Evolutionary conservation across 2,113 vertebrate genomes (phyloP).

Genomic region (Sardina pilchardus): DNA sequence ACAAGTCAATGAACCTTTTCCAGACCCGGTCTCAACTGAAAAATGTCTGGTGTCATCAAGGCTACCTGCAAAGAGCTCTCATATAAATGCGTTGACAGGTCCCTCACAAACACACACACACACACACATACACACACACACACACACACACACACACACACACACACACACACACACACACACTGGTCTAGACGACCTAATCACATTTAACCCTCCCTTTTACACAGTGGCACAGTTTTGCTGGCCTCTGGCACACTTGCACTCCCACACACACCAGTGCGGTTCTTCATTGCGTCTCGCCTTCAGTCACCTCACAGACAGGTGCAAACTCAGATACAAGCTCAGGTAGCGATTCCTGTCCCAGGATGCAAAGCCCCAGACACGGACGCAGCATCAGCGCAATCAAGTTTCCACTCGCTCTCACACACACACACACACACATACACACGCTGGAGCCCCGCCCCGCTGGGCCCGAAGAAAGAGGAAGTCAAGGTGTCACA

Average conservation of each 20-base stretch:
- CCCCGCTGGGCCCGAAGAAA: slow-evolving; percentile 39
- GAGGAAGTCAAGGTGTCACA: slow-evolving; percentile 82
- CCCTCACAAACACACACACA: too few species aligned
- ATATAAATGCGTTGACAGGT: too few species aligned
- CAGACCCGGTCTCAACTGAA: too few species aligned
- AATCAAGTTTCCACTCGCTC: slow-evolving; percentile 63
- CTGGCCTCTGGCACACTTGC: neutral
- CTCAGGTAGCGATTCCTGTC: neutral
- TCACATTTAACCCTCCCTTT: neutral
- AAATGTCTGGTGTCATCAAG: too few species aligned
- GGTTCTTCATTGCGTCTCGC: neutral
- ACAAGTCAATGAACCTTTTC: too few species aligned
- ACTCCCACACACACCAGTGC: neutral
- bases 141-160: neutral
- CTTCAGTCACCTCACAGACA: too few species aligned
- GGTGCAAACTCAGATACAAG: too few species aligned
- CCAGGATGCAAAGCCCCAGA: neutral
- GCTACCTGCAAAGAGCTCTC: too few species aligned
- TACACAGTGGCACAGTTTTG: too few species aligned
- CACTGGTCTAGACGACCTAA: too few species aligned
- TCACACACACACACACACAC: slow-evolving; percentile 45
- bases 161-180: slow-evolving; percentile 46
- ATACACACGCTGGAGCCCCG: slow-evolving; percentile 49
- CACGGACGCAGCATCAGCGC: neutral
- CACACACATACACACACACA: neutral